phyloP scores from a whole-genome alignment of 2,113 vertebrate species.

The Potamarius usumacintae region DNA sequence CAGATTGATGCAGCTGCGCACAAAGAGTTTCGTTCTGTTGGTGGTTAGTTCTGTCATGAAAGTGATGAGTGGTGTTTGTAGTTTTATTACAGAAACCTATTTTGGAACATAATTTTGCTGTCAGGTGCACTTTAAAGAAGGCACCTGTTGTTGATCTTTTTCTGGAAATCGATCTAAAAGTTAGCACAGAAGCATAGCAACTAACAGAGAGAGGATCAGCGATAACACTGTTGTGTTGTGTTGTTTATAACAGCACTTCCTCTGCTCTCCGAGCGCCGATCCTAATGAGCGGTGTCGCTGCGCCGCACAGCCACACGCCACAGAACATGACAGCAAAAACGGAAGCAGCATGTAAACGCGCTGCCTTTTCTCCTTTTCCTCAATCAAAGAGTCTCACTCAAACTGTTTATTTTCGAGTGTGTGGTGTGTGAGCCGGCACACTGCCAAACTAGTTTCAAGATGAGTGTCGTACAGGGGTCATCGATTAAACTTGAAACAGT shows the following conservation, averaged over 20 bases:
- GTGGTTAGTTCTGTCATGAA: too few relatives aligned
- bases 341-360: not conserved
- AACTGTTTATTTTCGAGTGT: not conserved
- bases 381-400: not conserved
- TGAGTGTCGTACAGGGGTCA: not conserved
- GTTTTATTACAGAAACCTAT: too few relatives aligned
- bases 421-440: not conserved
- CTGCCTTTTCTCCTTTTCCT: constrained; percentile 1
- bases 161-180: not conserved
- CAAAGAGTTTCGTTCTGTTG: too few relatives aligned
- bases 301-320: not conserved
- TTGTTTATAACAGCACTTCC: not conserved
- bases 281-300: not conserved
- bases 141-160: not conserved
- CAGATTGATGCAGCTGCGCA: too few relatives aligned
- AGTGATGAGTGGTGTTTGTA: too few relatives aligned
- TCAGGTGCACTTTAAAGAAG: too few relatives aligned
- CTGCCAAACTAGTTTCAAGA: not conserved
- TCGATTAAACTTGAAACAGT: not conserved
- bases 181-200: not conserved
- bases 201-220: not conserved
- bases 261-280: not conserved
- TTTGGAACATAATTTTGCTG: too few relatives aligned
- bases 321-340: not conserved
- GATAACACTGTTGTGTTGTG: not conserved